Evolutionary conservation across 2,113 vertebrate genomes (phyloP).

Genomic region (Pseudopipra pipra): DNA sequence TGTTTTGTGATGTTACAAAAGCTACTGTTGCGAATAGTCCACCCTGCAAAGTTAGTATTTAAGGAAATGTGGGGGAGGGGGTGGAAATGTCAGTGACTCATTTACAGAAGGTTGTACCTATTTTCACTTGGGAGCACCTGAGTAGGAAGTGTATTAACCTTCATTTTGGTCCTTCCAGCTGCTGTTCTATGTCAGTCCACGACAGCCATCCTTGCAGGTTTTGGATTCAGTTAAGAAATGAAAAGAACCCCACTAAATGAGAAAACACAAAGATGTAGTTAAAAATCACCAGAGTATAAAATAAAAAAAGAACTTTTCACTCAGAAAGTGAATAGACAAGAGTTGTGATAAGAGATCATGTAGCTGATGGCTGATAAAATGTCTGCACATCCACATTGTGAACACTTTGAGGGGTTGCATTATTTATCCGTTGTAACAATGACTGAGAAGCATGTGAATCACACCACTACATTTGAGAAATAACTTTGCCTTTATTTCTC

Average conservation of each 20-base stretch:
- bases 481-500: not conserved
- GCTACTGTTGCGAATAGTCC: not conserved
- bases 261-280: not conserved
- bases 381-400: not conserved
- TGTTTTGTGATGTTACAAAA: not conserved
- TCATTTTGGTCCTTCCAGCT: not conserved
- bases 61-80: not conserved
- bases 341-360: not conserved
- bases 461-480: not conserved
- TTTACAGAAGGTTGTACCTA: not conserved
- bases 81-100: fast-evolving
- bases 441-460: not conserved
- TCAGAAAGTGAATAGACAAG: not conserved
- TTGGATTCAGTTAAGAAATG: not conserved
- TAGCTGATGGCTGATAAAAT: not conserved
- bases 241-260: not conserved
- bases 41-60: not conserved
- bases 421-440: not conserved
- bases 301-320: not conserved
- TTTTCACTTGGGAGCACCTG: not conserved
- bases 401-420: not conserved
- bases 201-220: not conserved
- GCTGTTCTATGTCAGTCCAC: not conserved
- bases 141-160: not conserved
- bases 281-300: not conserved